Evolutionary conservation across 1,140 invertebrate species (phyloP), one percentile per base, ranked within the genome.

Genomic region (Archivesica marissinica): DNA sequence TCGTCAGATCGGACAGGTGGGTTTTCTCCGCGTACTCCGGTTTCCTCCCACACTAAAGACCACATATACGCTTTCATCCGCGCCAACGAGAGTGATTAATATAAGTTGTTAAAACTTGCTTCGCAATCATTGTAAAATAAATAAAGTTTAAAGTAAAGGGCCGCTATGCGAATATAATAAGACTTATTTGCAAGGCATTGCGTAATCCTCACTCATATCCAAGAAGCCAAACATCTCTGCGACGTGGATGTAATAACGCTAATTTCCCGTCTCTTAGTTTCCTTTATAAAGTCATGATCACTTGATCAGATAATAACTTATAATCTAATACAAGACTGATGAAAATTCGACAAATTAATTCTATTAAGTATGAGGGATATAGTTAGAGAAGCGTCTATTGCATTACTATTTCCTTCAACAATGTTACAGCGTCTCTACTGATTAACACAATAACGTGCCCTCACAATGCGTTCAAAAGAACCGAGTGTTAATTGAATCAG

Each of bases 291-390:
- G 59, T 35, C 59, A 72, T 72, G 68, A 72, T 47, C 68, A 23
- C 28, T 33, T 35, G 75, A 83, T 83, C 75, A 75, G 38, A 83
- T 83, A 72, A 75, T 61, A 61, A 33, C 47, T 35, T 47, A 61
- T 83, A 83, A 83, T 83, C 44, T 74, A 83, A 83, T 83, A 74
- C n/a, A 47, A 23, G 54, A 7, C 56, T 83, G 80, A 83, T 83
- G 80, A 83, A 83, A 83, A 83, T 83, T 83, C 80, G 80, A 83
- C 80, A 75, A 83, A 83, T 83, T 83, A 75, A 83, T 83, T 83
- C 80, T 83, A 83, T 83, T 83, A 41, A 41, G 68, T 35, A 33
- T 54, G 17, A 33, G n/a, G 47, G 39, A n/a, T 56, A 50, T 64
- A 72, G 68, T 44, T 70, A 20, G 54, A 59, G 70, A 64, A 23